phyloP scores from a whole-genome alignment of 92 coral and sea anemone genomes.

The Epizoanthus fatuus region DNA sequence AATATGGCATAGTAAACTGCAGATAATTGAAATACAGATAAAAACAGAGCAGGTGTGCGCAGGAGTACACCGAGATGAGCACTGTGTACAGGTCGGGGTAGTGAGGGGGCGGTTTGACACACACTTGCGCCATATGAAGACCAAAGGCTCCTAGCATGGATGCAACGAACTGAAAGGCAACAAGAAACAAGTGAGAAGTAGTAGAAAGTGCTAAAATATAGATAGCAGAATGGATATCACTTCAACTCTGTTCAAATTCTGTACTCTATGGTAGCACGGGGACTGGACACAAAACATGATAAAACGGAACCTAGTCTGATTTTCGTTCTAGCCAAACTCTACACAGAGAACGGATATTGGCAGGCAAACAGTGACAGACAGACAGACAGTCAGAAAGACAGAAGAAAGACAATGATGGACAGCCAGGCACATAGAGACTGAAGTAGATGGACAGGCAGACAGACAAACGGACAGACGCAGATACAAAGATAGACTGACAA shows the following conservation, averaged over 20 bases:
- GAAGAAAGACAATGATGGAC: too few relatives aligned
- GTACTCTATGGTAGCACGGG: neutral
- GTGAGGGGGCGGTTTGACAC: slow-evolving; percentile 75
- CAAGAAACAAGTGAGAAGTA: neutral
- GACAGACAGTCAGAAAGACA: too few relatives aligned
- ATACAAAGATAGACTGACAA: neutral
- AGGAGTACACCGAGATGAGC: slow-evolving; percentile 90
- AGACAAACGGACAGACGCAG: neutral
- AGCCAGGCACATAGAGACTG: too few relatives aligned
- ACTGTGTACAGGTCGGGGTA: slow-evolving; percentile 97
- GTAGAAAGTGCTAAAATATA: too few relatives aligned
- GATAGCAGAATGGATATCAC: too few relatives aligned
- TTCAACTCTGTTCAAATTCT: too few relatives aligned
- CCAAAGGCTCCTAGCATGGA: slow-evolving; percentile 79
- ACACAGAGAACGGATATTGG: too few relatives aligned
- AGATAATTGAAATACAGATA: slow-evolving; percentile 81
- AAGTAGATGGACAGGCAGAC: too few relatives aligned
- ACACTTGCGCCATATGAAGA: slow-evolving; percentile 74
- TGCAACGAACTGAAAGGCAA: slow-evolving; percentile 71
- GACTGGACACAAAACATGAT: neutral
- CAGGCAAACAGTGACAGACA: too few relatives aligned
- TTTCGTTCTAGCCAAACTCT: too few relatives aligned
- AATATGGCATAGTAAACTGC: slow-evolving; percentile 82
- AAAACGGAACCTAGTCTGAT: neutral
- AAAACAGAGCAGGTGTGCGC: slow-evolving; percentile 83